Conservation (phyloP, 2,888 invertebrate species). For the Pammene fasciana region DNA sequence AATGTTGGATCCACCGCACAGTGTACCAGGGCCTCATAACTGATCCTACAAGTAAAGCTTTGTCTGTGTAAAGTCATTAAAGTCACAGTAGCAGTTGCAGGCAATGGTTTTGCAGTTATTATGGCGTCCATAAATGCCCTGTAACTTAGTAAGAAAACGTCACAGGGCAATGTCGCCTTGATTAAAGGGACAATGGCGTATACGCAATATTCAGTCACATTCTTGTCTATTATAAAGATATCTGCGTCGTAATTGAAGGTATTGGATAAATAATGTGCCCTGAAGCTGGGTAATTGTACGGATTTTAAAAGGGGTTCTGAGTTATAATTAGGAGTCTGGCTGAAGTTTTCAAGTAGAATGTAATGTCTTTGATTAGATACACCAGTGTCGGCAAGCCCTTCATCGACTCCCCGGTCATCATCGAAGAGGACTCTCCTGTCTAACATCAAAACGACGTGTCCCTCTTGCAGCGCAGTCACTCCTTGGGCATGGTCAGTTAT, state of each 20-base stretch:
- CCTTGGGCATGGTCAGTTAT: constrained; percentile 96
- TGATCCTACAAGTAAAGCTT: constrained; percentile 62
- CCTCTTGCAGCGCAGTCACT: constrained; percentile 93
- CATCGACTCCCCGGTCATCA: constrained; percentile 96
- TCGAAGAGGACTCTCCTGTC: constrained; percentile 96
- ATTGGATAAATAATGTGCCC: constrained; percentile 61
- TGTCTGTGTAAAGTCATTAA: constrained; percentile 66
- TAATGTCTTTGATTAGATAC: constrained; percentile 80
- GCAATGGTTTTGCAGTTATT: constrained; percentile 45
- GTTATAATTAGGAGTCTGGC: constrained; percentile 41
- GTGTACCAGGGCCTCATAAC: constrained; percentile 48
- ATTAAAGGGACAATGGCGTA: constrained; percentile 67
- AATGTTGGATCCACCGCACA: constrained; percentile 62
- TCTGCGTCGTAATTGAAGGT: constrained; percentile 62
- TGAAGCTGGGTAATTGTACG: constrained; percentile 62
- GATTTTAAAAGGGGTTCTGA: constrained; percentile 41
- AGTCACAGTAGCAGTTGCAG: constrained; percentile 54
- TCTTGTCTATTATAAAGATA: constrained; percentile 62
- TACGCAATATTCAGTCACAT: constrained; percentile 55
- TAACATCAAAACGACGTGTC: constrained; percentile 95
- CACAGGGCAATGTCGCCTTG: constrained; percentile 70
- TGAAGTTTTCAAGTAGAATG: constrained; percentile 69
- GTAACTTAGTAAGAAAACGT: constrained; percentile 66
- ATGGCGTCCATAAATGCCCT: constrained; percentile 56
- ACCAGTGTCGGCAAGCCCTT: constrained; percentile 95